Base-by-base conservation (phyloP, 2,888 invertebrate genomes). In the Bibio marci region DNA sequence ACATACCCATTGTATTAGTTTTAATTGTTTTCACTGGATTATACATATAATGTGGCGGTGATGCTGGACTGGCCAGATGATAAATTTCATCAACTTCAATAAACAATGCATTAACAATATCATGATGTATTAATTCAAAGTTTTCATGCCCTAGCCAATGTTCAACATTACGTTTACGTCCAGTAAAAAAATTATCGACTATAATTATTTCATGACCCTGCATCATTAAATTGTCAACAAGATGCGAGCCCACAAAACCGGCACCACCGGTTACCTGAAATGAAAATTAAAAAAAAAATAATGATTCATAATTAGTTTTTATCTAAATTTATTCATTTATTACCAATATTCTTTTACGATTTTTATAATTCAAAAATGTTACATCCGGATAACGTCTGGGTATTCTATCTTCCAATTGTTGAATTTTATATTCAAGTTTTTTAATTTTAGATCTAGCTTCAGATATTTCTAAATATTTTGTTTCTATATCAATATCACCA, bases 21-120 rank as follows among this genome's bases (percentile, higher is more conserved):
- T 98, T 98, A 47, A 98, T 88, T 13, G 98, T 98, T 65, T 98
- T 98, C 3, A 99, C 95, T 25, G 98, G 97, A 68, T 98, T 99
- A 56, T 86, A 82, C 98, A 98, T 98, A 57, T 98, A 99, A 66
- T 98, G 97, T 0, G 94, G 95, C 17, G 98, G 98, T 49, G 94
- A 94, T 2, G 98, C 98, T 10, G 98, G 98, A 56, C 95, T 95
- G 14, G 98, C 98, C 54, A 98, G 68, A 59, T 99, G 97, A 61
- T 97, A 98, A 53, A 99, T 95, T 67, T 98, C 85, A 61, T 86
- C 85, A 38, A 95, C 94, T 73, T 99, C 98, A 45, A 97, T 81
- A 61, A 85, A 97, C 33, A 98, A 67, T 15, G 97, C 90, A 64
- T 97, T 92, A 1, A 98, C 95, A 52, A 98, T 92, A 55, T 98